phyloP scores from a whole-genome alignment of 2,888 invertebrate genomes.

The Encarsia formosa region DNA sequence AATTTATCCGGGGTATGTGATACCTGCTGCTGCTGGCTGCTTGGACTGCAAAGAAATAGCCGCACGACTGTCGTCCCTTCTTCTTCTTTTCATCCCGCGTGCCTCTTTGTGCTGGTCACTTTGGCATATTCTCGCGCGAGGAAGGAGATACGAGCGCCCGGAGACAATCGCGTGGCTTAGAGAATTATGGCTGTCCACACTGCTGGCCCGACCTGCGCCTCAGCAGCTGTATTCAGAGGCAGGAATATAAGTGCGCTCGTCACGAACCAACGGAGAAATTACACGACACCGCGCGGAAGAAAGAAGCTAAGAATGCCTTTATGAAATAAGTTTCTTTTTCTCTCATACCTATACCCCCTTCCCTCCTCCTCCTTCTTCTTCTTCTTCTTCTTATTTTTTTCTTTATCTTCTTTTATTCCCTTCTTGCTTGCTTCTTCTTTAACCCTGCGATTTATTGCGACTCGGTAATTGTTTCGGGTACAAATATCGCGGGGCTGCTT shows the following conservation, averaged over 20 bases:
- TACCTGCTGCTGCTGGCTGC: background rate
- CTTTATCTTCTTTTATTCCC: no score
- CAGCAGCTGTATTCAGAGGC: background rate
- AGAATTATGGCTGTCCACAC: conserved; percentile 17
- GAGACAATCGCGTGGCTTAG: conserved; percentile 21
- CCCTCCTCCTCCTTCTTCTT: no score
- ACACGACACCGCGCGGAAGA: background rate
- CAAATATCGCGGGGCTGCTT: no score
- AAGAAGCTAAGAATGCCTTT: no score
- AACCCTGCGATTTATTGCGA: no score
- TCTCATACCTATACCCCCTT: no score
- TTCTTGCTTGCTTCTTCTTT: no score
- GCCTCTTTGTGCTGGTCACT: conserved; percentile 8
- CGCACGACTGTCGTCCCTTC: background rate
- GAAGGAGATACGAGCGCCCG: conserved; percentile 10
- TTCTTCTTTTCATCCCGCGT: background rate
- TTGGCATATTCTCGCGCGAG: background rate
- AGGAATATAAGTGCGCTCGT: conserved; percentile 6
- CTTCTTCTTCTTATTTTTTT: no score
- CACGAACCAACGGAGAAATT: conserved; percentile 14
- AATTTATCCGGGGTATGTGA: conserved; percentile 16
- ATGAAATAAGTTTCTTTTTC: no score
- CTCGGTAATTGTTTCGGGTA: no score
- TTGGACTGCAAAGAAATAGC: background rate
- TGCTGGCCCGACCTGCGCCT: no score